Evolutionary conservation across 64 coral and sea anemone species (phyloP).

Genomic region (Porites australiensis): DNA sequence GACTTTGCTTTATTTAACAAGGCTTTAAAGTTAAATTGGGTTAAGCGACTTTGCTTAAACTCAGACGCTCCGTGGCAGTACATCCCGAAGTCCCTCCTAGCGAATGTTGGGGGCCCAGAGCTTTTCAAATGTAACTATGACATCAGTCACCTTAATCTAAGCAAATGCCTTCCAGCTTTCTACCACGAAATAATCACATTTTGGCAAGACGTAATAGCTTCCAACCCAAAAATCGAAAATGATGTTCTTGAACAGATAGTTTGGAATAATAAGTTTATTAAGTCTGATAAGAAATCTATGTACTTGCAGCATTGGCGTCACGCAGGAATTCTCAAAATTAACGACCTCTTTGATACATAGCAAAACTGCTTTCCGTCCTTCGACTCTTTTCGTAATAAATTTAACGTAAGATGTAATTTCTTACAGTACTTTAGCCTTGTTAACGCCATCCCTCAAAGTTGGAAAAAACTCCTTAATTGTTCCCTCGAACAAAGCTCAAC

Average conservation of each 20-base stretch:
- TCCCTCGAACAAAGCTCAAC: constrained; percentile 18
- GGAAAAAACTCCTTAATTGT: constrained; percentile 10
- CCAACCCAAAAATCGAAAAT: neutral
- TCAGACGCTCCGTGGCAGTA: neutral
- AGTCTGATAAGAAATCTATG: neutral
- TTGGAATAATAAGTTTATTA: neutral
- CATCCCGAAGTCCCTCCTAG: no score
- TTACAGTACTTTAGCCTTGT: constrained; percentile 11
- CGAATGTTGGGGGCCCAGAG: neutral
- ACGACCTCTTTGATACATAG: constrained; percentile 1
- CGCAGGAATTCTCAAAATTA: constrained; percentile 19
- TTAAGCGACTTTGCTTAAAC: neutral
- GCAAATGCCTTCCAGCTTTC: neutral
- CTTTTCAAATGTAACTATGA: neutral
- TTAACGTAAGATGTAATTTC: constrained; percentile 8
- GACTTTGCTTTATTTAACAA: constrained; percentile 16
- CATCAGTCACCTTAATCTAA: neutral
- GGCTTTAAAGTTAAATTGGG: neutral
- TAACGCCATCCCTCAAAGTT: constrained; percentile 20
- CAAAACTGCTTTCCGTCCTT: neutral
- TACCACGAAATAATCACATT: no score
- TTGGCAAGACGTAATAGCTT: no score
- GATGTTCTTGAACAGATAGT: constrained; percentile 8
- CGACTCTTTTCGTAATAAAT: constrained; percentile 27
- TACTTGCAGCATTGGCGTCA: neutral